Evolutionary conservation across 1,140 invertebrate species (phyloP), one percentile per base, ranked within the genome.

Genomic region (Philotrypesis tridentata): DNA sequence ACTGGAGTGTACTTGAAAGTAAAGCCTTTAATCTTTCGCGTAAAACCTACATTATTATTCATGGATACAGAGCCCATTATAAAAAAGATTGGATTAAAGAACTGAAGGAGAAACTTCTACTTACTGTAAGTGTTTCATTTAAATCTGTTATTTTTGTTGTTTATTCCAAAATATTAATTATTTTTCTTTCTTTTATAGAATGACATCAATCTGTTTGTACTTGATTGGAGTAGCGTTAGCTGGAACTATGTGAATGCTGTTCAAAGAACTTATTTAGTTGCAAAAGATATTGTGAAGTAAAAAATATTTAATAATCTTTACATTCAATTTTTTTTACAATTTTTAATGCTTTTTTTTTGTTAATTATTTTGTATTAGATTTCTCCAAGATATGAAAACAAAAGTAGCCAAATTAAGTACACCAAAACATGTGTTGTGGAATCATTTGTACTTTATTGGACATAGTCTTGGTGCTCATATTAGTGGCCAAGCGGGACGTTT

Each of bases 381-480:
- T 25, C 40, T 48, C 2, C 8, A 74, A 17, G n/a, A 74, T 12
- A 55, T 55, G 25, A 27, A 55, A 74, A 5, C 2, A 48, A 23
- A 21, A 55, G 9, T 21, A 2, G 0, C 8, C 17, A 65, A 37
- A 37, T 61, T 27, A 21, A 40, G 5, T 12, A 12, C 17, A 2
- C 12, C 12, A 11, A 27, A 12, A 55, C 23, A 27, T n/a, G 27
- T 27, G 5, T 25, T 27, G 12, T 82, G 61, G 61, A 65, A 65
- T 12, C 27, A 65, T 3, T 65, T 65, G 61, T 29, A 43, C 9
- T 55, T 74, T 2, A 74, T 74, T 29, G 71, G 71, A 4, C 43
- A 48, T 23, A 74, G 71, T 25, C 33, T 74, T 25, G 71, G 71
- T 14, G 71, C 71, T 55, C 71, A 74, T 23, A 74, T 74, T 1